Evolutionary conservation across 2,797 vertebrate genomes (phyloP).

Genomic region (Choloepus didactylus): DNA sequence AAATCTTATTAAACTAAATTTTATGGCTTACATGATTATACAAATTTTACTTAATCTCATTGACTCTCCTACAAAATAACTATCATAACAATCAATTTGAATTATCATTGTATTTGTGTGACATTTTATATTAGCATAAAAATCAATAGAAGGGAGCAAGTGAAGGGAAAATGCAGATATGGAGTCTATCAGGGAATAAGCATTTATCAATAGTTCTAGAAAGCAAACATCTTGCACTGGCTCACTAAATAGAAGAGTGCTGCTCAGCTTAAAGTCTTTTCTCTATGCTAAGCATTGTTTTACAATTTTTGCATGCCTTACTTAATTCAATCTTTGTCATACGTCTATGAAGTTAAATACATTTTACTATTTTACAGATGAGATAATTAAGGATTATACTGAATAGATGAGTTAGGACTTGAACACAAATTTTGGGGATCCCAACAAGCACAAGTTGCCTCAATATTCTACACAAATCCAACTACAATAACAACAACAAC

Average conservation of each 20-base stretch:
- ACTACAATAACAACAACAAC: not conserved
- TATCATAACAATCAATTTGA: not conserved
- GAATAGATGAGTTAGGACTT: not conserved
- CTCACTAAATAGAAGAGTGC: not conserved
- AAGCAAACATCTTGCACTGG: not conserved
- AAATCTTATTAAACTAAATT: not conserved
- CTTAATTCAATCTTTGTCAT: not conserved
- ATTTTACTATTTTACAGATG: not conserved
- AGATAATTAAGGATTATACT: not conserved
- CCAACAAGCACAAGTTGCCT: not conserved
- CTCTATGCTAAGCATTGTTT: not conserved
- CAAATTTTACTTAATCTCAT: not conserved
- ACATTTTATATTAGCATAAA: not conserved
- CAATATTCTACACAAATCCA: not conserved
- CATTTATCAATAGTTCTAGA: not conserved
- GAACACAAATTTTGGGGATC: not conserved
- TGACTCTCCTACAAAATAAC: not conserved
- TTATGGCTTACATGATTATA: not conserved
- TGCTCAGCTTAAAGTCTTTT: not conserved
- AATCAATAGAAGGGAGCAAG: not conserved
- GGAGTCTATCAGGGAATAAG: not conserved
- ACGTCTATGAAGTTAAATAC: not conserved
- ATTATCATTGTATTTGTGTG: not conserved
- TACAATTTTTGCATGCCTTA: not conserved
- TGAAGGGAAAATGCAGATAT: not conserved